Evolutionary conservation across 2,797 vertebrate genomes (phyloP).

Genomic region (Lates japonicus): DNA sequence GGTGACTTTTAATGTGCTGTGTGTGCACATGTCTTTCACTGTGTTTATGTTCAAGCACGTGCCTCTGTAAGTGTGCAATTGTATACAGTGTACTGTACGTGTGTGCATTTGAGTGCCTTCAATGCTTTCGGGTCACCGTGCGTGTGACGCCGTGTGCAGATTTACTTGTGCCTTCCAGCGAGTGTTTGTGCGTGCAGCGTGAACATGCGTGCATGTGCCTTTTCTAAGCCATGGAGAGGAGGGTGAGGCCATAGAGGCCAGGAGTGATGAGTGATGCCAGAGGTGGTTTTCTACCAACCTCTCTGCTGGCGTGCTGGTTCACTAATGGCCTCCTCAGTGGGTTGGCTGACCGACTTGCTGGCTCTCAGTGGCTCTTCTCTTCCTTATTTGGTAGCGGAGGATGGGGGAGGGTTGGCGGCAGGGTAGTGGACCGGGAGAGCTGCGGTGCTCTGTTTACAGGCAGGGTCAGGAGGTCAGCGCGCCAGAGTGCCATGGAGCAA

Average conservation of each 20-base stretch:
- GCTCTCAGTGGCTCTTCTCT: slow-evolving; percentile 64
- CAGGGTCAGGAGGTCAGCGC: slow-evolving; percentile 69
- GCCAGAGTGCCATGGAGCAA: slow-evolving; percentile 76
- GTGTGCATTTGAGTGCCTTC: slow-evolving; percentile 45
- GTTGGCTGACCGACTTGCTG: slow-evolving; percentile 75
- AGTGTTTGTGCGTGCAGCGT: slow-evolving; percentile 33
- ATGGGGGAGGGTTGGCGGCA: slow-evolving; percentile 51
- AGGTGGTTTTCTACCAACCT: slow-evolving; percentile 80
- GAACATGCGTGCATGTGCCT: slow-evolving; percentile 30
- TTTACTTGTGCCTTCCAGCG: slow-evolving; percentile 48
- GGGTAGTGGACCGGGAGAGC: slow-evolving; percentile 43
- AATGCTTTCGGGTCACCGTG: slow-evolving; percentile 56
- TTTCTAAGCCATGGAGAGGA: slow-evolving; percentile 46
- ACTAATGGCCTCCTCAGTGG: slow-evolving; percentile 78
- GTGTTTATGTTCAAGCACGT: slow-evolving; percentile 14
- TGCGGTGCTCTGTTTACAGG: slow-evolving; percentile 77
- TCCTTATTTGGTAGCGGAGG: slow-evolving; percentile 77
- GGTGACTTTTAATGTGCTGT: slow-evolving; percentile 35
- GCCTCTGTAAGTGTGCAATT: slow-evolving; percentile 53
- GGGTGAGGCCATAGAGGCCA: slow-evolving; percentile 45
- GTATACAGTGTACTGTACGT: slow-evolving; percentile 32
- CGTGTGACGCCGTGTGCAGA: slow-evolving; percentile 1
- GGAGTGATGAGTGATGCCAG: slow-evolving; percentile 80
- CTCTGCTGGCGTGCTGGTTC: slow-evolving; percentile 70
- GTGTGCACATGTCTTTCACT: slow-evolving; percentile 19